These are phyloP conservation scores for Leptinotarsa tumamoca DNA, from an alignment of 2,888 invertebrate genomes.

Conservation along the genomic window DNA sequence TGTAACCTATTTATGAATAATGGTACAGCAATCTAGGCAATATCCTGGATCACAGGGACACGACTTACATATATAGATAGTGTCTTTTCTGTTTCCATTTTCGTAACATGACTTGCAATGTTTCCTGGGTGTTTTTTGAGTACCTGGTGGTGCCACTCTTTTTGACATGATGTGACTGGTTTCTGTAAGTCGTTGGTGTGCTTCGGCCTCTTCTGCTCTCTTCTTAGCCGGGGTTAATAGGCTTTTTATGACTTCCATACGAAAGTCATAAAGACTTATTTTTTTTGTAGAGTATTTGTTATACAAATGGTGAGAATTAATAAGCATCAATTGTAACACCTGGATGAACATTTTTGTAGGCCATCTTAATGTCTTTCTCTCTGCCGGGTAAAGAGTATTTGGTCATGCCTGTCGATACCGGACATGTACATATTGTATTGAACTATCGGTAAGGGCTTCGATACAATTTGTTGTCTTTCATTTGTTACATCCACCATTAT, in stretches of 20 bases:
- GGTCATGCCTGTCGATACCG: constrained; percentile 1
- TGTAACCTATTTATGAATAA: too few species aligned
- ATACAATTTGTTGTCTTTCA: constrained; percentile 11
- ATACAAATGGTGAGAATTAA: not conserved
- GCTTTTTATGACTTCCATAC: not conserved
- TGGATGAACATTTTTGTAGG: not conserved
- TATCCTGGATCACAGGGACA: too few species aligned
- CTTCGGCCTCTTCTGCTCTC: too few species aligned
- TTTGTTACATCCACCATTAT: constrained; percentile 6
- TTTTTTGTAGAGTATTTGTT: not conserved
- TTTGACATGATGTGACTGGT: too few species aligned
- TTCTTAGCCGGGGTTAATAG: not conserved
- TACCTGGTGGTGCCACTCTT: too few species aligned
- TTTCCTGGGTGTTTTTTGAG: too few species aligned
- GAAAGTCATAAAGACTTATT: not conserved
- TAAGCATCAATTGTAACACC: not conserved
- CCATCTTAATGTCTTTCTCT: not conserved
- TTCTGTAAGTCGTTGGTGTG: too few species aligned
- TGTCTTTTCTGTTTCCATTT: too few species aligned
- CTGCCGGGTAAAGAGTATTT: constrained; percentile 3
- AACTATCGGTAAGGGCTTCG: constrained; percentile 6
- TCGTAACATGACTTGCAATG: too few species aligned
- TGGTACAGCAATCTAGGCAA: too few species aligned
- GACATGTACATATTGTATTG: constrained; percentile 13
- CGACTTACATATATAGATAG: too few species aligned